Percentiles rank a stretch among this genome's conserved stretches.
Conservation (phyloP, 1,140 invertebrate species). For the Chlorops oryzae region DNA sequence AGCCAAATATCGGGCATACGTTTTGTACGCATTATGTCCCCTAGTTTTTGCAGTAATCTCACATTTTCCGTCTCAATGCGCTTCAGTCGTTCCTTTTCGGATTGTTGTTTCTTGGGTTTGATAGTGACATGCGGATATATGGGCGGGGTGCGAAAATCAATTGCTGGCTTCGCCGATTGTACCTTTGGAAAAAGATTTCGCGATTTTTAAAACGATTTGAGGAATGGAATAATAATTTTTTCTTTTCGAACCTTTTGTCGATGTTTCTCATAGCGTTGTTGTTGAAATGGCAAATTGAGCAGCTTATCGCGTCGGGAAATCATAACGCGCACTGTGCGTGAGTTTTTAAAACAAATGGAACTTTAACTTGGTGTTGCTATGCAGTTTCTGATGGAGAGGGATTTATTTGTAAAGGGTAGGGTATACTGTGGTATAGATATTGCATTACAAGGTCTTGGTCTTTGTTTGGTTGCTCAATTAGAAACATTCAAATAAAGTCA, state of each 20-base stretch:
- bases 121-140: slow-evolving; percentile 49
- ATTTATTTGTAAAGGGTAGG: too few species aligned
- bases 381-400: too few species aligned
- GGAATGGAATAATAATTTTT: not conserved
- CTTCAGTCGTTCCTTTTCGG: slow-evolving; percentile 51
- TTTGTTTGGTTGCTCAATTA: too few species aligned
- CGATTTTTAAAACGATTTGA: slow-evolving; percentile 26
- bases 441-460: too few species aligned
- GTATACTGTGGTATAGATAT: too few species aligned
- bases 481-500: too few species aligned
- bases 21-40: slow-evolving; percentile 51
- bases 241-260: slow-evolving; percentile 49
- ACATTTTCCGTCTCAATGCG: slow-evolving; percentile 54
- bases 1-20: slow-evolving; percentile 53
- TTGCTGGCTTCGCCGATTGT: slow-evolving; percentile 50
- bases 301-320: slow-evolving; percentile 50
- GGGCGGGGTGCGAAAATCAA: slow-evolving; percentile 51
- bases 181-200: too few species aligned
- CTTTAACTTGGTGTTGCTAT: too few species aligned
- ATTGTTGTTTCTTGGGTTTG: slow-evolving; percentile 55
- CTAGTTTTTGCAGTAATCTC: slow-evolving; percentile 52
- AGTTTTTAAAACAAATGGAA: too few species aligned
- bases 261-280: slow-evolving; percentile 48
- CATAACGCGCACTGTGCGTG: slow-evolving; percentile 41
- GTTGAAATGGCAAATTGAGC: slow-evolving; percentile 48